These are phyloP conservation scores for Mythimna impura DNA, from an alignment of 2,888 invertebrate genomes.

Conservation along the genomic window DNA sequence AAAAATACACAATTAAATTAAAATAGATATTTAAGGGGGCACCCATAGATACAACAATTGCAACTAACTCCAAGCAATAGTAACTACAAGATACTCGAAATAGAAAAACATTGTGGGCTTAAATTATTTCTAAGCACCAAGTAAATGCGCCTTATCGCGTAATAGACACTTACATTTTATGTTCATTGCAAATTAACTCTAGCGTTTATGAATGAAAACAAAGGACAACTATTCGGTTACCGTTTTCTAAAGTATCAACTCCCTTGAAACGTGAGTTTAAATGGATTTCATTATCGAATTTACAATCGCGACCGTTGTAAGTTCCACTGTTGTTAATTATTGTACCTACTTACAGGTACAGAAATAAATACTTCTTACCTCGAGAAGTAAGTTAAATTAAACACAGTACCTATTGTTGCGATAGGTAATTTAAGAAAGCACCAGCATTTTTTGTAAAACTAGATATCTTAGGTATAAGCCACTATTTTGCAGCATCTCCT, in stretches of 20 bases:
- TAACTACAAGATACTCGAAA: neutral
- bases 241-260: conserved; percentile 20
- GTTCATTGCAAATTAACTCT: conserved; percentile 51
- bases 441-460: too few species aligned
- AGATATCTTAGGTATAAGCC: too few species aligned
- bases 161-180: conserved; percentile 40
- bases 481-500: too few species aligned
- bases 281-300: conserved; percentile 35
- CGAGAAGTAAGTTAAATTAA: too few species aligned
- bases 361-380: neutral
- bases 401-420: too few species aligned
- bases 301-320: conserved; percentile 34
- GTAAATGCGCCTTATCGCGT: conserved; percentile 32
- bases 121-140: conserved; percentile 29
- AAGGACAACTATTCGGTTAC: conserved; percentile 32
- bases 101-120: neutral
- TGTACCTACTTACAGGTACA: neutral
- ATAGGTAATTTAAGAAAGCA: too few species aligned
- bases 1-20: too few species aligned
- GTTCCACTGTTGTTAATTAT: conserved; percentile 25
- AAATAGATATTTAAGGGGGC: too few species aligned
- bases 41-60: too few species aligned
- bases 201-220: conserved; percentile 49
- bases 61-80: neutral
- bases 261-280: conserved; percentile 32